A percentile compares a stretch with the other conserved stretches of the same genome.
These are phyloP conservation scores for Neodiprion fabricii DNA, from an alignment of 1,140 invertebrate genomes.

Conservation along the genomic window DNA sequence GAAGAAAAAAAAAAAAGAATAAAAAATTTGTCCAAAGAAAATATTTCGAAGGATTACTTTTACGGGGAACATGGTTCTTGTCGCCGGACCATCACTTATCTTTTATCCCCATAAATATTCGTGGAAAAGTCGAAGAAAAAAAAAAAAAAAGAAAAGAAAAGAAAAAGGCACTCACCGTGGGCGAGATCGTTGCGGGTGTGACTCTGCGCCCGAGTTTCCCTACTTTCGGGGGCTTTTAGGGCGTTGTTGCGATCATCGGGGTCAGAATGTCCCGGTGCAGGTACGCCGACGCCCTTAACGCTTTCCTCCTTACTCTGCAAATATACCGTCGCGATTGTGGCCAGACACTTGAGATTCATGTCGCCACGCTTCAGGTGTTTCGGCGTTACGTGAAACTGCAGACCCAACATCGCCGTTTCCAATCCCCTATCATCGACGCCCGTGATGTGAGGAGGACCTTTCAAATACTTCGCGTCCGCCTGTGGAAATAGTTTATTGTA, in stretches of 20 bases:
- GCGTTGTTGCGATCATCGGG: conserved; percentile 65
- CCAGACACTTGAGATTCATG: conserved; percentile 87
- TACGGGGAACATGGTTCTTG: no score
- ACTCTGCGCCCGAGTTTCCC: conserved; percentile 62
- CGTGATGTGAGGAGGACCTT: conserved; percentile 56
- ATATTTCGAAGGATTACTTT: no score
- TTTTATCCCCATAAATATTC: not conserved
- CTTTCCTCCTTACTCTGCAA: conserved; percentile 84
- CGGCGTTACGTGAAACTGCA: conserved; percentile 76
- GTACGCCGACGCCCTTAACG: conserved; percentile 51
- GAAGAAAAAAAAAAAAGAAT: no score
- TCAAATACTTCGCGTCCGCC: conserved; percentile 63
- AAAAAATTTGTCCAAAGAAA: no score
- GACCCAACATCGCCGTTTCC: conserved; percentile 73
- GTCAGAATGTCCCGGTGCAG: conserved; percentile 46
- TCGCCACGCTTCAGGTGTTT: conserved; percentile 83
- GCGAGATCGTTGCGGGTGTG: conserved; percentile 42
- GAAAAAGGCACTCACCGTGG: conserved; percentile 30
- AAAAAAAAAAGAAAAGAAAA: not conserved
- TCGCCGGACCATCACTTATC: no score
- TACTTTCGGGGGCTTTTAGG: conserved; percentile 69
- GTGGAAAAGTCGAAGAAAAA: not conserved
- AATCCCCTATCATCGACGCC: conserved; percentile 61
- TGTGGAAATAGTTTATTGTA: conserved; percentile 32
- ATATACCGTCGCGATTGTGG: conserved; percentile 84